These are phyloP conservation scores for Coregonus suidteri DNA, from an alignment of 2,797 vertebrate genomes.

Conservation along the genomic window DNA sequence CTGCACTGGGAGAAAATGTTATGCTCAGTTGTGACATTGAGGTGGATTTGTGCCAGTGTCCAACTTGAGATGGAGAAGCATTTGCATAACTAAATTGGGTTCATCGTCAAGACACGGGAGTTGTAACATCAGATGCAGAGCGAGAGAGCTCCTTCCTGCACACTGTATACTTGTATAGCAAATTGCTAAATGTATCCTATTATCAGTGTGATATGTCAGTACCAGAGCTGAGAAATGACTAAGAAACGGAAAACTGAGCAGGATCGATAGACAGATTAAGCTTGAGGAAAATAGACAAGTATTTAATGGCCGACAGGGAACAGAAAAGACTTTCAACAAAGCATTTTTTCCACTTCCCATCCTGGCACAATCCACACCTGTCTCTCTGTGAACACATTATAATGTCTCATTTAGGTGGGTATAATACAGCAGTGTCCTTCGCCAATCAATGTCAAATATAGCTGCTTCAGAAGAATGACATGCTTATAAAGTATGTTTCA, in stretches of 20 bases:
- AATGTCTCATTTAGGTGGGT: neutral
- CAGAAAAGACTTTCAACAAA: slow-evolving; percentile 7
- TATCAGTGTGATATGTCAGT: neutral
- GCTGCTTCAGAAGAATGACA: neutral
- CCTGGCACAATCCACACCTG: neutral
- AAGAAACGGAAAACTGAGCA: slow-evolving; percentile 2
- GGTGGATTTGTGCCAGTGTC: neutral
- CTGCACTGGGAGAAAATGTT: neutral
- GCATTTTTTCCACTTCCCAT: neutral
- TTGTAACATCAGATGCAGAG: slow-evolving; percentile 33
- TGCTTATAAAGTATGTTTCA: neutral
- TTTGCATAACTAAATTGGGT: slow-evolving; percentile 16
- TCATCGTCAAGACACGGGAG: slow-evolving; percentile 9
- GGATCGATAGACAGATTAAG: slow-evolving; percentile 27
- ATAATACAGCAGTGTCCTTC: neutral
- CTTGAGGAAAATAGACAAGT: slow-evolving; percentile 5
- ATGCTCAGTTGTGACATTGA: neutral
- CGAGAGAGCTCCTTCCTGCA: neutral
- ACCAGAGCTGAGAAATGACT: neutral
- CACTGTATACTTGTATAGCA: neutral
- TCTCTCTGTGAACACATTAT: neutral
- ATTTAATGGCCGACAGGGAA: neutral
- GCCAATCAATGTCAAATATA: neutral
- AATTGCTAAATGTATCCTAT: neutral
- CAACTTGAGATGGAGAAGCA: slow-evolving; percentile 15